A percentile compares a stretch with the other conserved stretches of the same genome.
Conservation (phyloP, 2,888 invertebrate genomes). For the Drosophila testacea region DNA sequence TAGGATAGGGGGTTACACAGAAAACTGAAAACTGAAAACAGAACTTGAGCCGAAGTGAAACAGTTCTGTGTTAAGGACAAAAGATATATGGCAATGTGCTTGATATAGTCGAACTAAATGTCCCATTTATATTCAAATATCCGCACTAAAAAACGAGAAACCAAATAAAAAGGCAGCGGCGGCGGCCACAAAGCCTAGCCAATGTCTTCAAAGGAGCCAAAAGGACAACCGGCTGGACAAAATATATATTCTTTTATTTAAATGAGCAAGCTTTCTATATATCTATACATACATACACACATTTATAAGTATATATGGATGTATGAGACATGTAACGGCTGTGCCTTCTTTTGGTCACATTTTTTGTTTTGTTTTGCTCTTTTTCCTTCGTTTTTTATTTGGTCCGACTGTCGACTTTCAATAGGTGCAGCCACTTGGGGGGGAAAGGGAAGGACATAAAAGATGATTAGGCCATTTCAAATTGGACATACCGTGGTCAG, state of each 20-base stretch:
- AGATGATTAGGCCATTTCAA: conserved; percentile 76
- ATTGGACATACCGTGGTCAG: conserved; percentile 53
- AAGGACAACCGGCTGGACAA: conserved; percentile 68
- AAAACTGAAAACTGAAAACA: not conserved
- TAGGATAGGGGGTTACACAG: conserved; percentile 29
- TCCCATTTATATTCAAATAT: conserved; percentile 82
- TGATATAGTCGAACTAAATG: conserved; percentile 82
- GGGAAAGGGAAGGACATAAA: conserved; percentile 53
- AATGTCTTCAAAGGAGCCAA: conserved; percentile 52
- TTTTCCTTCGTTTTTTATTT: conserved; percentile 15
- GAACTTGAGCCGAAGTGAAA: conserved; percentile 21
- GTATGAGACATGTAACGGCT: conserved; percentile 68
- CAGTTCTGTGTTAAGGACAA: conserved; percentile 51
- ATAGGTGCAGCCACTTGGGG: conserved; percentile 59
- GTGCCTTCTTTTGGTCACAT: conserved; percentile 36
- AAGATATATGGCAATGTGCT: conserved; percentile 78
- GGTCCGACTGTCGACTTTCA: conserved; percentile 60
- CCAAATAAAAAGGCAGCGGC: conserved; percentile 62
- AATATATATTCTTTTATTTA: conserved; percentile 78
- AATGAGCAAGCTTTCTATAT: conserved; percentile 65
- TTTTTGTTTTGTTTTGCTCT: conserved; percentile 29
- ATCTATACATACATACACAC: conserved; percentile 11
- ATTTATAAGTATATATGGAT: conserved; percentile 36
- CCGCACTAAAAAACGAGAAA: conserved; percentile 77
- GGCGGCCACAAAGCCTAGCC: conserved; percentile 67